These are phyloP conservation scores for Centropus bengalensis DNA, from an alignment of 2,113 vertebrate genomes.

Conservation along the genomic window DNA sequence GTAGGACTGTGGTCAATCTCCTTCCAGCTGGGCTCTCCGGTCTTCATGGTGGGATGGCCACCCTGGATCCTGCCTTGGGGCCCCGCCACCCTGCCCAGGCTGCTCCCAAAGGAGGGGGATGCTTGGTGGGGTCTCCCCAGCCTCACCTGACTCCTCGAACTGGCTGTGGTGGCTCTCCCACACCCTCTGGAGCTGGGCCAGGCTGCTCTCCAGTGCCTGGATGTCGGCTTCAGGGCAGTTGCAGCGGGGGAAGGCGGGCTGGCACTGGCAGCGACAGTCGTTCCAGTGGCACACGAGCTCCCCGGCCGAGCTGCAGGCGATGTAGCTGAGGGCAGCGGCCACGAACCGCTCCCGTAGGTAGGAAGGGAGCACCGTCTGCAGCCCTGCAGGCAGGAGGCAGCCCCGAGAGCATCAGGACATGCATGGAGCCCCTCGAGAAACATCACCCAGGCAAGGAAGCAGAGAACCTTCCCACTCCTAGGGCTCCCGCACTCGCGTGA, in stretches of 20 bases:
- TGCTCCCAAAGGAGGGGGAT: not conserved
- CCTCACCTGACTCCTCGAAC: conserved; percentile 92
- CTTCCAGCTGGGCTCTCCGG: rapidly evolving
- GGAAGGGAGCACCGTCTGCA: conserved; percentile 92
- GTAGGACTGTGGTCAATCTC: not conserved
- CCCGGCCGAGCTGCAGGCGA: conserved; percentile 93
- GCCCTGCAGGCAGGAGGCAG: conserved; percentile 72
- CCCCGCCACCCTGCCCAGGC: not conserved
- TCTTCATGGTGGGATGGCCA: not conserved
- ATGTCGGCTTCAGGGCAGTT: conserved; percentile 93
- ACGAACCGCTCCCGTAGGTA: conserved; percentile 91
- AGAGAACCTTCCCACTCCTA: not conserved
- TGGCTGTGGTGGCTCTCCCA: conserved; percentile 87
- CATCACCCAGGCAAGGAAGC: rapidly evolving
- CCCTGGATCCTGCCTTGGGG: not conserved
- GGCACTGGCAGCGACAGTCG: conserved; percentile 95
- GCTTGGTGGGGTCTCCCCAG: not conserved
- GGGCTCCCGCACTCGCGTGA: not conserved
- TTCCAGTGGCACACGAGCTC: conserved; percentile 89
- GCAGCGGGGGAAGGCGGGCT: conserved; percentile 87
- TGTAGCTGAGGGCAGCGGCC: conserved; percentile 93
- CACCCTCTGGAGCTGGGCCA: conserved; percentile 85
- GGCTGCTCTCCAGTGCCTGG: conserved; percentile 90
- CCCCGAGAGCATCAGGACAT: not conserved
- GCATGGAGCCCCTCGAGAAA: rapidly evolving